Conservation (phyloP, 1,140 invertebrate genomes). For the Camponotus pennsylvanicus region DNA sequence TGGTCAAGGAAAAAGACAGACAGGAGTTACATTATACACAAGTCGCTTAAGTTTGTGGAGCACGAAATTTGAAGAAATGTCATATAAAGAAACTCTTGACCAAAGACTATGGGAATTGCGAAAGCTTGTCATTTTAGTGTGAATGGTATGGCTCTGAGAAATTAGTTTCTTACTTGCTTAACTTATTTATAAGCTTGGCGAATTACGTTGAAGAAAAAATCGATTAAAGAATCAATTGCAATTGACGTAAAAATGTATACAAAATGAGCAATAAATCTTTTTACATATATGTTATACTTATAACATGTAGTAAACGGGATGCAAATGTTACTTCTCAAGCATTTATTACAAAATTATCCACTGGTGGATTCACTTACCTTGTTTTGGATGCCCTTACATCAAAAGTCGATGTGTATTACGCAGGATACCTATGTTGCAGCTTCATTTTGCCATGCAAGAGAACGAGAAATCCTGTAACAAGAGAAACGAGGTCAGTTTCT, state of each 20-base stretch:
- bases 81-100: not conserved
- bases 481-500: not conserved
- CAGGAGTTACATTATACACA: not conserved
- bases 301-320: not conserved
- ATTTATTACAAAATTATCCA: constrained; percentile 21
- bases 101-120: not conserved
- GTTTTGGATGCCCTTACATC: constrained; percentile 24
- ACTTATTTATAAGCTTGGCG: not conserved
- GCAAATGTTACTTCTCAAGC: constrained; percentile 18
- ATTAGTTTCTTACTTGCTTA: not conserved
- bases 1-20: constrained; percentile 41
- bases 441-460: not conserved
- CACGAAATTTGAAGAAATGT: not conserved
- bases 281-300: constrained; percentile 1
- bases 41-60: constrained; percentile 1
- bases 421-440: constrained; percentile 1
- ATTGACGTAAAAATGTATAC: not conserved
- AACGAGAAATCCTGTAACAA: constrained; percentile 16
- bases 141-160: not conserved
- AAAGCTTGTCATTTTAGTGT: not conserved
- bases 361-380: constrained; percentile 9
- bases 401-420: constrained; percentile 7
- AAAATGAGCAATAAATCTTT: not conserved
- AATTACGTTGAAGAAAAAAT: not conserved
- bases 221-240: not conserved